These are phyloP conservation scores for Boleophthalmus pectinirostris DNA, from an alignment of 2,113 vertebrate species.

Conservation along the genomic window DNA sequence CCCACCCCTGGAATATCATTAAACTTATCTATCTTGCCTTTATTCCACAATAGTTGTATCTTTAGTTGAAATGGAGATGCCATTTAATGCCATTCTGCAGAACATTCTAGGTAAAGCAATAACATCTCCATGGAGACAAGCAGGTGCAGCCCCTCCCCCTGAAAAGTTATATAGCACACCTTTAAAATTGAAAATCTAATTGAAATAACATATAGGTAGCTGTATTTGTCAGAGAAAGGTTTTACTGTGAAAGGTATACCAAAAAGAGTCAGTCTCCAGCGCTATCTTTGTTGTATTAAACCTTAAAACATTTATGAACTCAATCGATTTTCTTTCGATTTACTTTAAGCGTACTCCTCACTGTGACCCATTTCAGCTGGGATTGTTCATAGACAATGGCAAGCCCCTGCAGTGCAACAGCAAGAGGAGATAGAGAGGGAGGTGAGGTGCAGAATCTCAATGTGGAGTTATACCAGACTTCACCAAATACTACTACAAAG, in stretches of 20 bases:
- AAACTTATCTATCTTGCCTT: too few species aligned
- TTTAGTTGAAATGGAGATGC: too few species aligned
- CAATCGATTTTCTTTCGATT: not conserved
- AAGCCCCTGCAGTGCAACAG: not conserved
- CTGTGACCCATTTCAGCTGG: slow-evolving; percentile 2
- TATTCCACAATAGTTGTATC: too few species aligned
- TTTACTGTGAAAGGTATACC: not conserved
- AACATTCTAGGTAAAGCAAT: too few species aligned
- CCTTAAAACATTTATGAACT: slow-evolving; percentile 4
- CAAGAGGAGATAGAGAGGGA: not conserved
- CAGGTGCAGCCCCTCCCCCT: too few species aligned
- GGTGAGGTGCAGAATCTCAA: not conserved
- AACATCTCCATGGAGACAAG: too few species aligned
- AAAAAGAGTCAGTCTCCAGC: not conserved
- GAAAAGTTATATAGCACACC: too few species aligned
- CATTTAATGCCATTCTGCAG: too few species aligned
- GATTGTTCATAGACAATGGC: slow-evolving; percentile 1
- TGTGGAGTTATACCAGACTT: not conserved
- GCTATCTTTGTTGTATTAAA: not conserved
- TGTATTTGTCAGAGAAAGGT: not conserved
- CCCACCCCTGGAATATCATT: too few species aligned
- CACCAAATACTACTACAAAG: not conserved
- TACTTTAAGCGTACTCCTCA: not conserved
- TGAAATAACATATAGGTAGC: too few species aligned
- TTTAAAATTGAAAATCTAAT: too few species aligned